A percentile compares a stretch with the other conserved stretches of the same genome.
Conservation (phyloP, 1,140 invertebrate genomes). For the Drosophila santomea region DNA sequence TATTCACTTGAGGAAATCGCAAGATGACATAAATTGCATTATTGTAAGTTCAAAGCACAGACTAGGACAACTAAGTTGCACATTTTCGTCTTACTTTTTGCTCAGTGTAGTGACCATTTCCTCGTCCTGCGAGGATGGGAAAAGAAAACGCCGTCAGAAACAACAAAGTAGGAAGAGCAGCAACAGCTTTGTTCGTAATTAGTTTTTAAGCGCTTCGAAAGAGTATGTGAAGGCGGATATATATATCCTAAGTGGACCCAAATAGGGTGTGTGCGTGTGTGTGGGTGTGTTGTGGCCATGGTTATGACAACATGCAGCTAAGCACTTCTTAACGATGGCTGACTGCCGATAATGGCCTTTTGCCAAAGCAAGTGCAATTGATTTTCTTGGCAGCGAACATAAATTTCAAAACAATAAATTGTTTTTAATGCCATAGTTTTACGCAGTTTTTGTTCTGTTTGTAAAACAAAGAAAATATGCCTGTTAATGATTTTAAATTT, state of each 20-base stretch:
- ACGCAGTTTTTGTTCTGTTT: no score
- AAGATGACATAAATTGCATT: no score
- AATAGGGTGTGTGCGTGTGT: slow-evolving; percentile 24
- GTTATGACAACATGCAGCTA: slow-evolving; percentile 80
- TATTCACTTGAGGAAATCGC: no score
- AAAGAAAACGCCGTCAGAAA: slow-evolving; percentile 26
- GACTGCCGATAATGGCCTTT: slow-evolving; percentile 72
- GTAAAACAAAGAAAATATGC: no score
- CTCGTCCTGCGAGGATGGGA: slow-evolving; percentile 19
- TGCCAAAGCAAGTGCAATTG: slow-evolving; percentile 69
- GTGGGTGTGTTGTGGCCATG: slow-evolving; percentile 33
- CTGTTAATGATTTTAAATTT: neutral
- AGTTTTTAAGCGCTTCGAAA: slow-evolving; percentile 72
- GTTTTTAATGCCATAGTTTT: neutral
- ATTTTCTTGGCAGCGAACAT: slow-evolving; percentile 64
- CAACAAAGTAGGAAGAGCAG: slow-evolving; percentile 37
- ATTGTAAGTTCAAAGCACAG: no score
- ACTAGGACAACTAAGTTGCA: no score
- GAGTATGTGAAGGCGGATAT: slow-evolving; percentile 38
- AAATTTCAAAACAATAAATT: slow-evolving; percentile 23
- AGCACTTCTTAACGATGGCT: slow-evolving; percentile 73
- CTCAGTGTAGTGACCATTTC: slow-evolving; percentile 24
- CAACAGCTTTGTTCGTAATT: slow-evolving; percentile 80
- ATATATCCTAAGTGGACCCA: slow-evolving; percentile 35
- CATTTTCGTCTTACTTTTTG: neutral